Evolutionary conservation across 2,888 invertebrate genomes (phyloP).

Genomic region (Andrena fulva): DNA sequence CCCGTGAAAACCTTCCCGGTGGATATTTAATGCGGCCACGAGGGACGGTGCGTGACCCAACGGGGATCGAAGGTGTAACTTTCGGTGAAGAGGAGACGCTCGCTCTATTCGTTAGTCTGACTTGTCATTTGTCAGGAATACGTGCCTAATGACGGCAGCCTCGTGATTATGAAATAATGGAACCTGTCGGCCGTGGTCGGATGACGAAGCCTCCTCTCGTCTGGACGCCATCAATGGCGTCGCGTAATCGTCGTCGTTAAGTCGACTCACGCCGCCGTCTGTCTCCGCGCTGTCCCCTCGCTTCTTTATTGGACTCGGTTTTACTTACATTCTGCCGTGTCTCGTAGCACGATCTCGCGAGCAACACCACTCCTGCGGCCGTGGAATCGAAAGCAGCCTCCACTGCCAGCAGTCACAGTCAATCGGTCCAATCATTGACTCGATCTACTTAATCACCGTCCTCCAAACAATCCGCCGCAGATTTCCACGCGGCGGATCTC

Average conservation of each 20-base stretch:
- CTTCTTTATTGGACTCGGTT: slow-evolving; percentile 15
- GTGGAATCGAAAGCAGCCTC: too few relatives aligned
- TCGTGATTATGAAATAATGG: slow-evolving; percentile 80
- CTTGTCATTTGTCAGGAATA: slow-evolving; percentile 78
- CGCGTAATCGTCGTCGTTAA: slow-evolving; percentile 72
- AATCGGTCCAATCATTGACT: background rate
- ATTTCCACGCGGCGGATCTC: background rate
- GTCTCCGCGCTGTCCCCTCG: slow-evolving; percentile 4
- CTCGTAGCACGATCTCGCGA: background rate
- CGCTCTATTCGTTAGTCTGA: slow-evolving; percentile 64
- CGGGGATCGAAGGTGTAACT: slow-evolving; percentile 52
- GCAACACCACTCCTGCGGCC: background rate
- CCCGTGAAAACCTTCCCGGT: slow-evolving; percentile 39
- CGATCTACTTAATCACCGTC: background rate
- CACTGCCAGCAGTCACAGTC: background rate
- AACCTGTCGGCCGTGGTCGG: slow-evolving; percentile 62
- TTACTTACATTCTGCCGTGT: background rate
- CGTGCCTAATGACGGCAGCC: slow-evolving; percentile 77
- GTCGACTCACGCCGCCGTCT: slow-evolving; percentile 59
- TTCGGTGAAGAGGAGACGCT: slow-evolving; percentile 42
- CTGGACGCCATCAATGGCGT: slow-evolving; percentile 68
- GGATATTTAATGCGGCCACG: slow-evolving; percentile 50
- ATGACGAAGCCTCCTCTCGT: slow-evolving; percentile 20
- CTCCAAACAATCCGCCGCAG: background rate
- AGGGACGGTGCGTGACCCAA: slow-evolving; percentile 42